Base-by-base conservation (phyloP, 2,888 invertebrate species). In the Plebejus anna region DNA sequence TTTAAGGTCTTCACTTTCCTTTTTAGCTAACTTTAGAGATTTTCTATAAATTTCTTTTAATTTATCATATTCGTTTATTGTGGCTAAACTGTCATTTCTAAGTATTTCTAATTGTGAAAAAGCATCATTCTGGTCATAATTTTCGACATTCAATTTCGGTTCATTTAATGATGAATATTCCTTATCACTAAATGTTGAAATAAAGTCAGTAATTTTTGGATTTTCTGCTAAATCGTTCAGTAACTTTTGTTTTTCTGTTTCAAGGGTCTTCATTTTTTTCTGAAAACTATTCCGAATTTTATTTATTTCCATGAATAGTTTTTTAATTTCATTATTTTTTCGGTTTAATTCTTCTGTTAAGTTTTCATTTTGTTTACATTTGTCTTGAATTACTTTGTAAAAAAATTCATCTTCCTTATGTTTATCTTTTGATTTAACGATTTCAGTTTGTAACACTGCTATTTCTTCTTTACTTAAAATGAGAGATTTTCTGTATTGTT, bases 311-410 rank as follows among this genome's bases (percentile, higher is more conserved):
- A 82, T 79, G 6, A 77, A 66, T 61, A 92, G 81, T 38, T 83
- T 80, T 28, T 76, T 81, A 76, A 88, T 89, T 82, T 88, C 85
- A 59, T 80, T 80, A 77, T 82, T 84, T 80, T 83, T 87, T 5
- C 79, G 78, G 76, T 91, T 88, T 47, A 87, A 78, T 77, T 89
- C 83, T 72, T 86, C 80, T 75, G 82, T 82, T 75, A 92, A 80
- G 75, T 81, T 83, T 77, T 86, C 83, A 4, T 90, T 83, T 84
- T 91, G 87, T 80, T 83, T 80, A 1, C 90, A 88, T 81, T 89
- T 90, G 66, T 81, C 85, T 66, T 85, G 82, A 13, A 89, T 82
- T 3, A 88, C 79, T 73, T 81, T 82, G 3, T 84, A 81, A 59
- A 90, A 83, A 80, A 89, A 88, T 47, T 85, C 84, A 13, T 66